phyloP scores from a whole-genome alignment of 2,888 invertebrate genomes.

The Drepana falcataria region DNA sequence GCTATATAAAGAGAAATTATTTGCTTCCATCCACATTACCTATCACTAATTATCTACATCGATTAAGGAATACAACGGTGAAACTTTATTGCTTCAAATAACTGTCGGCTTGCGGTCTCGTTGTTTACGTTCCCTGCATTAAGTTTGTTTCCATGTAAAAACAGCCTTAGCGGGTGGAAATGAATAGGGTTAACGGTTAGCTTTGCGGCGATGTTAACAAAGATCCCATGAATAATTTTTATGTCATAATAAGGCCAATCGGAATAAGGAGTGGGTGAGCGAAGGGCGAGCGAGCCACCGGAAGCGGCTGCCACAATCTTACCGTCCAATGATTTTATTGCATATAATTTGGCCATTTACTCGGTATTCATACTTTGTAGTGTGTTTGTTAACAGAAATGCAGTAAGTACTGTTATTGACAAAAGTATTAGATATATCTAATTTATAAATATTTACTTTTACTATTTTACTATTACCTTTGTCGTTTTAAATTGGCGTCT shows the following conservation, averaged over 20 bases:
- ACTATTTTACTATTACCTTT: too few species aligned
- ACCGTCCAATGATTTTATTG: conserved; percentile 38
- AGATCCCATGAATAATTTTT: conserved; percentile 50
- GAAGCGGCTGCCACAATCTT: conserved; percentile 26
- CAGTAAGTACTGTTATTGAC: not conserved
- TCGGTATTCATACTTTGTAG: conserved; percentile 7
- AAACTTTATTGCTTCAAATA: conserved; percentile 27
- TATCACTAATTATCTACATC: conserved; percentile 6
- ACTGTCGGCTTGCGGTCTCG: conserved; percentile 18
- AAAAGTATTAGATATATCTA: not conserved
- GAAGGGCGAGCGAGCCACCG: conserved; percentile 24
- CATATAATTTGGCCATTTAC: conserved; percentile 40
- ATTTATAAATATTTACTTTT: too few species aligned
- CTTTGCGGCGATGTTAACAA: conserved; percentile 40
- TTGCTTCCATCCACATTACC: conserved; percentile 1
- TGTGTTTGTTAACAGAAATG: not conserved
- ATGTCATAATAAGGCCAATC: conserved; percentile 57
- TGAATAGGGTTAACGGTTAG: conserved; percentile 39
- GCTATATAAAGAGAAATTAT: not conserved
- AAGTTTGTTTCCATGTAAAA: conserved; percentile 14
- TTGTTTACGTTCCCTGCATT: conserved; percentile 18
- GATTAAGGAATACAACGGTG: conserved; percentile 14
- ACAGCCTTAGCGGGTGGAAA: conserved; percentile 15
- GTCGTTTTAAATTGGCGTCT: too few species aligned
- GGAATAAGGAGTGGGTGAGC: conserved; percentile 32